A percentile compares a stretch with the other conserved stretches of the same genome.
phyloP scores from a whole-genome alignment of 2,888 invertebrate species.

The Plagodis dolabraria region DNA sequence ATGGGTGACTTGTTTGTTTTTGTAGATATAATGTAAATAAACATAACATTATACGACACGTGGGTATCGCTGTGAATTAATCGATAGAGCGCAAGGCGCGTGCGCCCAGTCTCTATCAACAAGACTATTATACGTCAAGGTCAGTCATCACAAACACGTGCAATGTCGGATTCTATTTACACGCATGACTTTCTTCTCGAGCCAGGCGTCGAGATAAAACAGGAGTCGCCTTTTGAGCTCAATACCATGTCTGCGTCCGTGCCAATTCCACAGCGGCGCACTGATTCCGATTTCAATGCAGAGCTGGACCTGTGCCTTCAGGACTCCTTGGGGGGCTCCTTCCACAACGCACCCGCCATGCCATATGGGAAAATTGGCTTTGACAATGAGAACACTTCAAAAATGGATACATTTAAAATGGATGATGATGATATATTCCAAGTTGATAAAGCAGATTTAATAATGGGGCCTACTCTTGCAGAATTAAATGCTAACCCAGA shows the following conservation, averaged over 20 bases:
- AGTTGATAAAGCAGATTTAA: slow-evolving; percentile 94
- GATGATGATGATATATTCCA: slow-evolving; percentile 95
- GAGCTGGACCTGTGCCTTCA: slow-evolving; percentile 85
- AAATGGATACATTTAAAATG: slow-evolving; percentile 89
- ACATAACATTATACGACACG: slow-evolving; percentile 63
- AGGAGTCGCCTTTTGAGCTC: slow-evolving; percentile 83
- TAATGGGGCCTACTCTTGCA: slow-evolving; percentile 93
- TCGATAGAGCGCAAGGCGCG: slow-evolving; percentile 80
- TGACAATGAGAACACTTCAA: slow-evolving; percentile 72
- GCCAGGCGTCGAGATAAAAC: slow-evolving; percentile 86
- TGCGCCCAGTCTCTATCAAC: slow-evolving; percentile 81
- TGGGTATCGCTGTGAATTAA: slow-evolving; percentile 74
- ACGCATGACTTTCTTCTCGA: slow-evolving; percentile 87
- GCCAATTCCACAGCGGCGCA: slow-evolving; percentile 86
- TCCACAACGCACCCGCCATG: slow-evolving; percentile 70
- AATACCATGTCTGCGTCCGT: slow-evolving; percentile 85
- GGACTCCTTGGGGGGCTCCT: slow-evolving; percentile 71
- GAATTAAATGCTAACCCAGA: slow-evolving; percentile 95
- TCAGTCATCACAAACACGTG: slow-evolving; percentile 80
- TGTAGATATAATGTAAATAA: slow-evolving; percentile 42
- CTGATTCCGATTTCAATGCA: slow-evolving; percentile 80
- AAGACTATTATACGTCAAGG: slow-evolving; percentile 81
- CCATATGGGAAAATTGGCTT: slow-evolving; percentile 71
- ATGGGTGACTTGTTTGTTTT: slow-evolving; percentile 31
- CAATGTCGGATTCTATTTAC: slow-evolving; percentile 87